phyloP scores from a whole-genome alignment of 2,888 invertebrate genomes.

The Drosophila greeni region DNA sequence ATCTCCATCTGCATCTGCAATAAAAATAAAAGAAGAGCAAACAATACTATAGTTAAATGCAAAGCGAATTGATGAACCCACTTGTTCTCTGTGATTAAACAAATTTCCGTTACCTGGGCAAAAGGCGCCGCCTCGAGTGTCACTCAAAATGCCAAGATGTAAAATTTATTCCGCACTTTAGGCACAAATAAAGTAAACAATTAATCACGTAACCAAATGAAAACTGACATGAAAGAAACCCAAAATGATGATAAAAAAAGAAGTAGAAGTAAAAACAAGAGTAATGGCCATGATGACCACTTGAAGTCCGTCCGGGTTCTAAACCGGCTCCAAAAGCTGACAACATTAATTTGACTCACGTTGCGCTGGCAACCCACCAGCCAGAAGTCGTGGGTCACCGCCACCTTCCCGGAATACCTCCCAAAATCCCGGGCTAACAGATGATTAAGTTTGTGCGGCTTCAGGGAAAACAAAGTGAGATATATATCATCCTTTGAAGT shows the following conservation, averaged over 20 bases:
- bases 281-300: constrained; percentile 50
- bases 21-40: not conserved
- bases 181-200: constrained; percentile 53
- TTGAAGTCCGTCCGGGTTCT: constrained; percentile 31
- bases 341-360: constrained; percentile 54
- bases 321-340: constrained; percentile 31
- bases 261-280: constrained; percentile 23
- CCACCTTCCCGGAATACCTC: constrained; percentile 14
- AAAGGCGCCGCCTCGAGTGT: constrained; percentile 31
- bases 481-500: constrained; percentile 31
- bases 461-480: constrained; percentile 4
- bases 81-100: constrained; percentile 12
- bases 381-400: constrained; percentile 12
- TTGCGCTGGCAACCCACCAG: constrained; percentile 36
- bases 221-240: constrained; percentile 43
- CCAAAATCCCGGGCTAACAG: constrained; percentile 35
- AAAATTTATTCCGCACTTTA: constrained; percentile 43
- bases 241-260: not conserved
- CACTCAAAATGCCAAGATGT: constrained; percentile 16
- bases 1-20: not conserved
- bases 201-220: constrained; percentile 62
- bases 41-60: constrained; percentile 17
- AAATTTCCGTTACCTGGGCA: constrained; percentile 16
- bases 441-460: constrained; percentile 28
- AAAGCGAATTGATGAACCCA: constrained; percentile 14